These are phyloP conservation scores for Oxygymnocypris stewartii DNA, from an alignment of 2,113 vertebrate species.

Conservation along the genomic window DNA sequence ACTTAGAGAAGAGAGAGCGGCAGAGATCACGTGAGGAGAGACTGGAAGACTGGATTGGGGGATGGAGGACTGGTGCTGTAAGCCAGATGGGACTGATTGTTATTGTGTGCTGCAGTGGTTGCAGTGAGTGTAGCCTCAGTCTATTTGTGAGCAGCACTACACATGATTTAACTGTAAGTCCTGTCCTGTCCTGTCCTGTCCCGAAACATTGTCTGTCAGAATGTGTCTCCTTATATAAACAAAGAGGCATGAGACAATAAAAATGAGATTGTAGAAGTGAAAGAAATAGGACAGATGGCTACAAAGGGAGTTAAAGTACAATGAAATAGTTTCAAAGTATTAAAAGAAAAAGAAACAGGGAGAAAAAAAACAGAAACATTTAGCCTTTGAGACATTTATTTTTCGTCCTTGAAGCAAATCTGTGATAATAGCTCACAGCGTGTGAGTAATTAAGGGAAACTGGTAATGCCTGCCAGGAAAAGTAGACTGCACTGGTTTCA, in stretches of 20 bases:
- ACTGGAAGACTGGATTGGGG: conserved; percentile 35
- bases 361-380: neutral
- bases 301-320: conserved; percentile 6
- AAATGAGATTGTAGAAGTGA: neutral
- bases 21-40: conserved; percentile 39
- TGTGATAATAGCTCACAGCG: conserved; percentile 46
- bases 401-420: neutral
- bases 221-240: neutral
- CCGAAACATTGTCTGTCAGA: neutral
- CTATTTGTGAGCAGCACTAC: conserved; percentile 42
- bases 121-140: conserved; percentile 27
- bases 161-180: conserved; percentile 37
- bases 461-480: conserved; percentile 18
- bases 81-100: conserved; percentile 62
- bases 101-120: conserved; percentile 50
- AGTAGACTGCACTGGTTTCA: conserved; percentile 28
- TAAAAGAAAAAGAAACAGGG: neutral
- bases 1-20: conserved; percentile 7
- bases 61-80: conserved; percentile 47
- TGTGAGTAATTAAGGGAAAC: conserved; percentile 53
- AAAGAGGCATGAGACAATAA: neutral
- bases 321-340: neutral
- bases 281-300: no score
- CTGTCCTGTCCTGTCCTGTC: conserved; percentile 35
- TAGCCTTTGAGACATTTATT: neutral